Base-by-base conservation (phyloP, 2,797 vertebrate genomes). In the Rhinogobio ventralis region DNA sequence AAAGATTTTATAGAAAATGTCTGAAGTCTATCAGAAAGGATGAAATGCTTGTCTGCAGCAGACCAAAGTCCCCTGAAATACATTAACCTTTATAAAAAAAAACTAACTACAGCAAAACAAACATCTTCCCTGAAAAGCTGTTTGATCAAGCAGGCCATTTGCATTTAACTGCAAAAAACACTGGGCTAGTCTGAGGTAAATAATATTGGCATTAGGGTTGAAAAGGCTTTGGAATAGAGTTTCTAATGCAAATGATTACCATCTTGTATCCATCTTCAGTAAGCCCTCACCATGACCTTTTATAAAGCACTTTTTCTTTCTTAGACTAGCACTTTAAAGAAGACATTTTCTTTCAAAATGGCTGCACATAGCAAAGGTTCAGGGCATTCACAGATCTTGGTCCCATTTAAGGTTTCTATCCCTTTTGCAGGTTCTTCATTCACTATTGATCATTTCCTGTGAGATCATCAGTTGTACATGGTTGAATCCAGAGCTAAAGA, bases 81-180 rank as follows among this genome's bases (percentile, higher is more conserved):
- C 88, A 92, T 92, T 94, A 93, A 93, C 93, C 91, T 93, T 94
- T 92, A 64, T 73, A 64, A 28, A 64, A 57, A 13, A 81, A 81
- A 72, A 66, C 39, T 42, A 62, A 80, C 39, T 13, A n/a, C 19
- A 75, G 72, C 79, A 86, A 90, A 91, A 91, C 89, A 88, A 91
- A 91, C 89, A 82, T 83, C 87, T 88, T 81, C 86, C 85, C 51
- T 77, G 87, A 71, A 71, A 39, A 88, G 87, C 81, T 84, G 81
- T 79, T 88, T 78, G 69, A 85, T 62, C 53, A 84, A 76, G 72
- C 68, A 89, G 87, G 85, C 86, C 67, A 69, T 81, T 86, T 89
- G 79, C 72, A 89, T 90, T 88, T 89, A 91, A 90, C 64, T 60
- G 57, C 77, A 74, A 28, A 72, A 71, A 73, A 20, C 76, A 83